These are phyloP conservation scores for Campoplex capitator DNA, from an alignment of 2,888 invertebrate genomes.

Conservation along the genomic window DNA sequence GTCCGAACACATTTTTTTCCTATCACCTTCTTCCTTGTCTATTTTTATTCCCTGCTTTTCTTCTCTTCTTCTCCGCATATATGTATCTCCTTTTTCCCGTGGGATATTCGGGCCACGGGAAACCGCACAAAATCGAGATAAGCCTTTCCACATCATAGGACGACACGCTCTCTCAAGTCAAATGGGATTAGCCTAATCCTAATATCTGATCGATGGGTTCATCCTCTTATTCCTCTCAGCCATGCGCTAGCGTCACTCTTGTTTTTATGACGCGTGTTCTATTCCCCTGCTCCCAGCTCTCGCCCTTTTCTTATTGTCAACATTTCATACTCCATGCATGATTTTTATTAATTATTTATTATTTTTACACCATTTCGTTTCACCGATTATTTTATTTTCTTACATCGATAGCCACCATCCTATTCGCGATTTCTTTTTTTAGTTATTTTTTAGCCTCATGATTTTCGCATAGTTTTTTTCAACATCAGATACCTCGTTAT, in stretches of 20 bases:
- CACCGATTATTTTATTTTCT: neutral
- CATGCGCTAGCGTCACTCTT: constrained; percentile 52
- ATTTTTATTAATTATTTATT: neutral
- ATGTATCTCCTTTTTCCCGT: neutral
- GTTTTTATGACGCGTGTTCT: constrained; percentile 9
- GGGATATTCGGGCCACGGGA: constrained; percentile 45
- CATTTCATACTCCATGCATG: neutral
- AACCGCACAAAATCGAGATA: constrained; percentile 70
- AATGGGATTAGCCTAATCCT: constrained; percentile 75
- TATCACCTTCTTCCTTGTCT: neutral
- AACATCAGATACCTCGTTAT: too few species aligned
- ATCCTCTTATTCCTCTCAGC: constrained; percentile 55
- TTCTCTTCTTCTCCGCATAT: constrained; percentile 12
- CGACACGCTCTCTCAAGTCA: constrained; percentile 63
- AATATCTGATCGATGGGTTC: constrained; percentile 74
- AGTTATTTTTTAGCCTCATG: neutral
- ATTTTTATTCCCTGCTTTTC: constrained; percentile 2
- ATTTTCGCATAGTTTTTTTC: neutral
- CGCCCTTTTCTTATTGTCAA: neutral
- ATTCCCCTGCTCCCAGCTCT: neutral
- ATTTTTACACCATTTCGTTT: neutral
- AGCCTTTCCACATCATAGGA: constrained; percentile 62
- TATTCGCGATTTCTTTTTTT: too few species aligned
- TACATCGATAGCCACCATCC: too few species aligned
- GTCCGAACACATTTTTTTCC: neutral